These are phyloP conservation scores for Tethya wilhelma DNA, from an alignment of 37 sponge, comb jelly and placozoan species.

Conservation along the genomic window DNA sequence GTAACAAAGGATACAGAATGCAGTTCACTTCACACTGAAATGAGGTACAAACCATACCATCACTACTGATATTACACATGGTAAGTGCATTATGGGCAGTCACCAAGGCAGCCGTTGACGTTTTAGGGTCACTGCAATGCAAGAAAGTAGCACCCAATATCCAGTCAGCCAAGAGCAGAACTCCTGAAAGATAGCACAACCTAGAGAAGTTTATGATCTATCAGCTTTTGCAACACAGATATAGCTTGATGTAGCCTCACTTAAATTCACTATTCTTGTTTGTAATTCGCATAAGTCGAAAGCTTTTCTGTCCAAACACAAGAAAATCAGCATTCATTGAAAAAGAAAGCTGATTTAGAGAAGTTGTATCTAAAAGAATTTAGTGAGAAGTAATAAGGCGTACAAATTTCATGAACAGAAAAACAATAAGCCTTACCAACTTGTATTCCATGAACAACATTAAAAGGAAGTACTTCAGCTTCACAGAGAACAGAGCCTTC, in stretches of 20 bases:
- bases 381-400: too few relatives aligned
- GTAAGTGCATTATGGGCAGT: constrained; percentile 58
- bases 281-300: constrained; percentile 8
- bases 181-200: background rate
- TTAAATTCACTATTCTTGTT: background rate
- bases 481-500: constrained; percentile 8
- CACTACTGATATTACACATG: background rate
- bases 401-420: too few relatives aligned
- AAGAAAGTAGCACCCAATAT: constrained; percentile 53
- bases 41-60: background rate
- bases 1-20: constrained; percentile 65
- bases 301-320: constrained; percentile 63
- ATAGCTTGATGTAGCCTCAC: constrained; percentile 14
- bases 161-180: constrained; percentile 54
- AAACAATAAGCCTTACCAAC: too few relatives aligned
- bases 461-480: constrained; percentile 33
- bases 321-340: background rate
- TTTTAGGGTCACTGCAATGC: background rate
- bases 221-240: background rate
- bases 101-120: constrained; percentile 23
- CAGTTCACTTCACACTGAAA: constrained; percentile 47
- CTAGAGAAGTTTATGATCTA: background rate
- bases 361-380: background rate
- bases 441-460: constrained; percentile 60
- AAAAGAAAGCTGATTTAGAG: too few relatives aligned